Base-by-base conservation (phyloP, 2,797 vertebrate species). In the Acanthurus lineatus region DNA sequence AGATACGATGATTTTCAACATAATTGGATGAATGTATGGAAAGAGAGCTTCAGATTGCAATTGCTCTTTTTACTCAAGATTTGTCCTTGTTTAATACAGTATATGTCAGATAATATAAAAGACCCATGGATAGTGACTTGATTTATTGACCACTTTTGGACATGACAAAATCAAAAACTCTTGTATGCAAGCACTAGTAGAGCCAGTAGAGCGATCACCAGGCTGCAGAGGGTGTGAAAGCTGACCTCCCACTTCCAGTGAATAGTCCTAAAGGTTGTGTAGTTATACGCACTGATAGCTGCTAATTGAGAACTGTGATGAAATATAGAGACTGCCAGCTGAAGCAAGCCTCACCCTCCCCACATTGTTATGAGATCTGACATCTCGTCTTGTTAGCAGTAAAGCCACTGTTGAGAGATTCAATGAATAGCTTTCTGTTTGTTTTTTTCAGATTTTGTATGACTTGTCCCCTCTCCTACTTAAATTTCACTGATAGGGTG, bases 121-220 rank as follows among this genome's bases (percentile, higher is more conserved):
- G 91, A 88, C 89, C 91, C 89, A 81, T 92, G 86, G 84, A 90
- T 85, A 94, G 87, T 94, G 94, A 94, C 89, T 91, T 94, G 95
- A 86, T 95, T 95, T 94, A 95, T 94, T 62, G 56, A 68, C 93
- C 89, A 92, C 91, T 93, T 89, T 91, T 64, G 92, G 90, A 95
- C 92, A 90, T 87, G 79, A 88, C 93, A 89, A 58, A 79, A 62
- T 94, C 94, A 94, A 93, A 89, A 82, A 90, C 42, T 60, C 35
- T 72, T 76, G 48, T 28, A 28, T 28, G 61, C 53, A 28, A 60
- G 7, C 32, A 40, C 6, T 4, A 32, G 4, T 32, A 32, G 28
- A 16, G 38, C 79, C 77, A 79, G 69, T 52, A 66, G 75, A 81
- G 70, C 45, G 73, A 81, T 85, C 53, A 59, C 72, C 60, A 69